Percentiles rank a stretch among this genome's conserved stretches.
Evolutionary conservation across 2,113 vertebrate genomes (phyloP).

Genomic region (Hiodon alosoides): DNA sequence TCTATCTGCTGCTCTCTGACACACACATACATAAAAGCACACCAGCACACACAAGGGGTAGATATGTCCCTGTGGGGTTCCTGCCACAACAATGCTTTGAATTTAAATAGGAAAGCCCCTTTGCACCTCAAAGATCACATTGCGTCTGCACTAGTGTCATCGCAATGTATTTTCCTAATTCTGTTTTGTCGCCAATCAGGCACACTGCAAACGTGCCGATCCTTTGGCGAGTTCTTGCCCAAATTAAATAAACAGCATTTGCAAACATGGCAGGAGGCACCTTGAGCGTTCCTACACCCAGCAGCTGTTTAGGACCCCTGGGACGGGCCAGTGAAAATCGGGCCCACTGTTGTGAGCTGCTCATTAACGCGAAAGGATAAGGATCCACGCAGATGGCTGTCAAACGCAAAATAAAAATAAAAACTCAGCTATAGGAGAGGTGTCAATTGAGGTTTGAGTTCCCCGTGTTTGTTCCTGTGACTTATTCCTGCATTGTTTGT

Average conservation of each 20-base stretch:
- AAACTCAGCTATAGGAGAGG: constrained; percentile 6
- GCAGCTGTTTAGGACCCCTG: constrained; percentile 4
- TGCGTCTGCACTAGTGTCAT: too few species aligned
- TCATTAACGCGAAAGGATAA: constrained; percentile 24
- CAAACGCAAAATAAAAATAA: constrained; percentile 28
- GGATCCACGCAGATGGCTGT: constrained; percentile 40
- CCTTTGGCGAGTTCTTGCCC: too few species aligned
- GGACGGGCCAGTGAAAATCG: neutral
- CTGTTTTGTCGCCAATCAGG: too few species aligned
- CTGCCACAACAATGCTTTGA: neutral
- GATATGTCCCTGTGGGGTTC: neutral
- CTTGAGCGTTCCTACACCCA: neutral
- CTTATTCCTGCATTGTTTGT: too few species aligned
- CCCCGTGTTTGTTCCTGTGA: neutral
- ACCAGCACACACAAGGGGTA: neutral
- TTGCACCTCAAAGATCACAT: too few species aligned
- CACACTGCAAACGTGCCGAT: too few species aligned
- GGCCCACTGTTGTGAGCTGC: constrained; percentile 25
- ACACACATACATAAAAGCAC: neutral
- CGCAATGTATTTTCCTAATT: too few species aligned
- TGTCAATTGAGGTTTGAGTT: constrained; percentile 9
- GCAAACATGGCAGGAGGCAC: neutral
- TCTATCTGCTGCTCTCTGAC: too few species aligned
- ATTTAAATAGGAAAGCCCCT: too few species aligned
- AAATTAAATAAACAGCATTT: constrained; percentile 1